Evolutionary conservation across 2,888 invertebrate genomes (phyloP), one percentile per base, ranked within the genome.

Genomic region (Malthinus flaveolus): DNA sequence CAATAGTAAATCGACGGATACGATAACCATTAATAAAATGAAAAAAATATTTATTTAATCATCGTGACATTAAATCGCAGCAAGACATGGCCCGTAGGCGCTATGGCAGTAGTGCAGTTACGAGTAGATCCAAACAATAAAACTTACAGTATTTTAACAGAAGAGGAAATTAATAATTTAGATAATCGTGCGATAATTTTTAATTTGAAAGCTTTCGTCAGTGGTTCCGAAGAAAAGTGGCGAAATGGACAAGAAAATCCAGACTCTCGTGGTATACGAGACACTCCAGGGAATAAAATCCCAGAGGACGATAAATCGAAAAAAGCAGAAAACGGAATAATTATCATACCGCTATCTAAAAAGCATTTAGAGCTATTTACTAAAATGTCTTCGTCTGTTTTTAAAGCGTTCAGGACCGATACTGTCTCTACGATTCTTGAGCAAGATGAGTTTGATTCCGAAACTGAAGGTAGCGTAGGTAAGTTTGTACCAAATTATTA

Each of bases 51-150:
- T 12, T 59, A 46, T 31, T 33, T 49, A 23, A 49, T 44, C 32
- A 62, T 49, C 46, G 77, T 76, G 77, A 75, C 77, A 46, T 65
- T 79, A 61, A 78, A 78, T 70, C 78, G 78, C 73, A 79, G 79
- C 73, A 79, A 78, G 67, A 78, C 79, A 61, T 80, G 79, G 79
- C 79, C 79, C 7, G 75, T 78, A 53, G 74, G 70, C 59, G 76
- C 78, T 13, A 69, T 78, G 71, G 77, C 79, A 23, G 75, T 79
- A 47, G 78, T 79, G 3, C 78, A 80, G 66, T 66, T 80, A 37
- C 69, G 76, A 44, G 76, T 79, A 58, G 77, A 78, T 63, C 72
- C 74, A 42, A 73, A 74, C 39, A 78, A 78, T 9, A 71, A 74
- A 44, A 74, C 78, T 5, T 78, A 78, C 71, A 75, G 75, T 56